Evolutionary conservation across 2,113 vertebrate species (phyloP).

Genomic region (Arvicanthis niloticus): DNA sequence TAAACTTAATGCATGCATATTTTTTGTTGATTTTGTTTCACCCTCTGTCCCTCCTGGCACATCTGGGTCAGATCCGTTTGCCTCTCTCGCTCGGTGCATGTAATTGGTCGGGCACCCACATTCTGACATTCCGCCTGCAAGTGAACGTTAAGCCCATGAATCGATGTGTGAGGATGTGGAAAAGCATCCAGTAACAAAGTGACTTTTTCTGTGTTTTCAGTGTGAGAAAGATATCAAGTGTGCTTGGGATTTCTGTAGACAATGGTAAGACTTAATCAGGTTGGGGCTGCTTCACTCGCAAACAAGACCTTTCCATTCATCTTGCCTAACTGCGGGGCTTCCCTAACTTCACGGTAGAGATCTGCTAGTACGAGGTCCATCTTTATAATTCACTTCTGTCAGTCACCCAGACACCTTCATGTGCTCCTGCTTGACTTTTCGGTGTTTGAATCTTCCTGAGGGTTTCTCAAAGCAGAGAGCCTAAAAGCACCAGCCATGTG

Average conservation of each 20-base stretch:
- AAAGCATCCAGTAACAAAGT: constrained; percentile 92
- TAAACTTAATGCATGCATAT: background rate
- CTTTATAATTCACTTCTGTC: background rate
- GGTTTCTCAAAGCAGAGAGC: constrained; percentile 65
- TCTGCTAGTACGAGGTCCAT: background rate
- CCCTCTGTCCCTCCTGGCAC: background rate
- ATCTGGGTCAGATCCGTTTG: background rate
- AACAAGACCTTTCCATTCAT: constrained; percentile 81
- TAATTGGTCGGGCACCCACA: constrained; percentile 82
- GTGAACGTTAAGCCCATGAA: constrained; percentile 80
- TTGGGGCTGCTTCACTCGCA: constrained; percentile 86
- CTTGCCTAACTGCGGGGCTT: constrained; percentile 85
- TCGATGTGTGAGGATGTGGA: constrained; percentile 85
- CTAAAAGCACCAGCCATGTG: background rate
- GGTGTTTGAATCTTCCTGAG: background rate
- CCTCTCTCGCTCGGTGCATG: background rate
- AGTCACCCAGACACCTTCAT: background rate
- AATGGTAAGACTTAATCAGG: constrained; percentile 97
- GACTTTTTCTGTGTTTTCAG: constrained; percentile 99
- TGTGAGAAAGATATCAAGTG: constrained; percentile 99
- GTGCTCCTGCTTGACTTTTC: constrained; percentile 32
- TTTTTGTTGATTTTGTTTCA: background rate
- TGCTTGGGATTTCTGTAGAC: constrained; percentile 99
- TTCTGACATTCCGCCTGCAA: constrained; percentile 82
- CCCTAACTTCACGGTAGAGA: constrained; percentile 80